Base-by-base conservation (phyloP, 1,140 invertebrate species). In the Papilio aristodemus region DNA sequence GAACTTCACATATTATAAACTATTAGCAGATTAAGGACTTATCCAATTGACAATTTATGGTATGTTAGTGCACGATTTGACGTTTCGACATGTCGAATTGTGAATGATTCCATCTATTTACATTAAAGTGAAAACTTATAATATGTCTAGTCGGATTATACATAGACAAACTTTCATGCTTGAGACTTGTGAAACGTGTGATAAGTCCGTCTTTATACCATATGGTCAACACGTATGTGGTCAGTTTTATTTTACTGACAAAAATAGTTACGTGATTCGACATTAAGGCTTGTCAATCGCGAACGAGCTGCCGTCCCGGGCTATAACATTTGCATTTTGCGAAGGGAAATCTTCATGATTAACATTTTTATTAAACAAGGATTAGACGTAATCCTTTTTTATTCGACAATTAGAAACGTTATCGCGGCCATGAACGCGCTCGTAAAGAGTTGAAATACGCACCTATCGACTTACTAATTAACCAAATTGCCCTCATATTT, bases 321-420 rank as follows among this genome's bases (percentile, higher is more conserved):
- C 76, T 62, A 81, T 87, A 80, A 83, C 70, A 90, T 90, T 90
- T 78, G 86, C 88, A 90, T 90, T 84, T 62, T 81, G 72, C 80
- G 81, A 80, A 79, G 81, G 80, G 73, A 86, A 84, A 87, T 89
- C 79, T 66, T 86, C 82, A 83, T 82, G 79, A 89, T 90, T 89
- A 89, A 90, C 88, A 90, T 90, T 91, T 89, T 91, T 89, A 89
- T 88, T 90, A 88, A 88, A 87, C 79, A 86, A 85, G 89, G 87
- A 91, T 90, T 86, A 87, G 67, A 62, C 38, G 71, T 89, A 91
- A 91, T 91, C 89, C 89, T 88, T 90, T 85, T 91, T 91, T 91
- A 91, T 86, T 89, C 75, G 86, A 88, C 86, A 89, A 89, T 89
- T 89, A 89, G 86, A 86, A 77, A 82, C 81, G 85, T 85, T 91